Percentiles rank a stretch among this genome's conserved stretches.
Conservation (phyloP, 1,140 invertebrate genomes). For the Scaptomyza hsui region DNA sequence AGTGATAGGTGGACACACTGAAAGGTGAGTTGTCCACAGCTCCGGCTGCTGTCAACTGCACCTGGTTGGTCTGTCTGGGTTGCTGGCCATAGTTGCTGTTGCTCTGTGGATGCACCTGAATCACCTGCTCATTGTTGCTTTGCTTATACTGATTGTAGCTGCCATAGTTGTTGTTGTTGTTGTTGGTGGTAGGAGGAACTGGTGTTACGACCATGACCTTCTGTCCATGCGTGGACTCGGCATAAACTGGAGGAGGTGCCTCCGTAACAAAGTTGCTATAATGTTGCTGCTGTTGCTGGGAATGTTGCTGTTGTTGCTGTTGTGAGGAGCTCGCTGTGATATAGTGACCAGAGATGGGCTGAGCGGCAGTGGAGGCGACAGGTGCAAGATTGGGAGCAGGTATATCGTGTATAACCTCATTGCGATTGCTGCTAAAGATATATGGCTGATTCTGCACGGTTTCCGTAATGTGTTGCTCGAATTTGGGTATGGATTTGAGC, state of each 20-base stretch:
- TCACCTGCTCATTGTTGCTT: conserved; percentile 44
- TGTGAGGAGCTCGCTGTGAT: conserved; percentile 28
- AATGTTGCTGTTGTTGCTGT: conserved; percentile 34
- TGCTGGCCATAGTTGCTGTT: conserved; percentile 41
- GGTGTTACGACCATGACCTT: conserved; percentile 82
- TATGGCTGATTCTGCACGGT: conserved; percentile 75
- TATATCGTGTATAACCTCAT: conserved; percentile 81
- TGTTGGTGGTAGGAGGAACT: conserved; percentile 56
- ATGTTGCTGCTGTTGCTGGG: conserved; percentile 29
- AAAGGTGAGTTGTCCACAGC: conserved; percentile 61
- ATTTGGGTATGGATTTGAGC: conserved; percentile 89
- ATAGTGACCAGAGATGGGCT: conserved; percentile 42
- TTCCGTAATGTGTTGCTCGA: conserved; percentile 89
- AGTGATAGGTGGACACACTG: conserved; percentile 77
- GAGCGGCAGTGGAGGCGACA: conserved; percentile 27
- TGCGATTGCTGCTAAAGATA: conserved; percentile 62
- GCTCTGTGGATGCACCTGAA: conserved; percentile 64
- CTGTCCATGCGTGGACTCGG: conserved; percentile 75
- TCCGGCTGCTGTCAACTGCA: conserved; percentile 16
- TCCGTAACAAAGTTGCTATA: conserved; percentile 51
- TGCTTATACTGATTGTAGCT: conserved; percentile 78
- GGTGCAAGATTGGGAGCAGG: conserved; percentile 77
- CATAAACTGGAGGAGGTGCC: conserved; percentile 60
- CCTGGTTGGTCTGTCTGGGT: conserved; percentile 45
- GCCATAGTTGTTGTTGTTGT: conserved; percentile 55